These are phyloP conservation scores for Drosophila siamana DNA, from an alignment of 2,888 invertebrate species.

Conservation along the genomic window DNA sequence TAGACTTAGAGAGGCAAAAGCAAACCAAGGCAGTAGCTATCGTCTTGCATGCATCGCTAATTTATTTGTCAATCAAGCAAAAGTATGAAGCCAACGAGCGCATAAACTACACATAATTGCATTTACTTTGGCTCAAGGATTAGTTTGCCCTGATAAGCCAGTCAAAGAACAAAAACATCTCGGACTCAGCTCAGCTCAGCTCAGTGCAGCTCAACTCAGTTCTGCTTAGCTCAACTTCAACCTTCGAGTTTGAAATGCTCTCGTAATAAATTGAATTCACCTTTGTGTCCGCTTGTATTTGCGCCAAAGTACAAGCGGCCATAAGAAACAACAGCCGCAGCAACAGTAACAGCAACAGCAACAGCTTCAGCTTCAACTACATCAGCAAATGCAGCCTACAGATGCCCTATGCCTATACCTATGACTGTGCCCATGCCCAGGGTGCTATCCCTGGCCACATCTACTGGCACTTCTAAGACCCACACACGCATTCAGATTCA, in stretches of 20 bases:
- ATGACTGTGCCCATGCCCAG: conserved; percentile 17
- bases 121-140: conserved; percentile 70
- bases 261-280: conserved; percentile 80
- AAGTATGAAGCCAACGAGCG: conserved; percentile 71
- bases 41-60: conserved; percentile 77
- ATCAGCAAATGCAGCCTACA: conserved; percentile 10
- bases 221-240: conserved; percentile 65
- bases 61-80: conserved; percentile 79
- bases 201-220: no score
- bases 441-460: conserved; percentile 46
- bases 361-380: conserved; percentile 23
- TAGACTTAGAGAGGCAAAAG: conserved; percentile 36
- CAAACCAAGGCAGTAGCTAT: conserved; percentile 47
- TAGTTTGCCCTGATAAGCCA: conserved; percentile 63
- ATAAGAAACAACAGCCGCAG: conserved; percentile 34
- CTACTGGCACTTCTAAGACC: conserved; percentile 78
- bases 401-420: conserved; percentile 30
- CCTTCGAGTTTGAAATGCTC: conserved; percentile 66
- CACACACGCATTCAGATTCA: conserved; percentile 64
- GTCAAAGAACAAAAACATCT: conserved; percentile 17
- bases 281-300: conserved; percentile 71
- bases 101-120: conserved; percentile 81
- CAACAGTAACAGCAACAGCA: conserved; percentile 28
- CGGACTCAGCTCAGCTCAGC: conserved; percentile 16
- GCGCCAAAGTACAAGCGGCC: conserved; percentile 57